Evolutionary conservation across 2,113 vertebrate genomes (phyloP), one percentile per base, ranked within the genome.

Genomic region (Cranoglanis bouderius): DNA sequence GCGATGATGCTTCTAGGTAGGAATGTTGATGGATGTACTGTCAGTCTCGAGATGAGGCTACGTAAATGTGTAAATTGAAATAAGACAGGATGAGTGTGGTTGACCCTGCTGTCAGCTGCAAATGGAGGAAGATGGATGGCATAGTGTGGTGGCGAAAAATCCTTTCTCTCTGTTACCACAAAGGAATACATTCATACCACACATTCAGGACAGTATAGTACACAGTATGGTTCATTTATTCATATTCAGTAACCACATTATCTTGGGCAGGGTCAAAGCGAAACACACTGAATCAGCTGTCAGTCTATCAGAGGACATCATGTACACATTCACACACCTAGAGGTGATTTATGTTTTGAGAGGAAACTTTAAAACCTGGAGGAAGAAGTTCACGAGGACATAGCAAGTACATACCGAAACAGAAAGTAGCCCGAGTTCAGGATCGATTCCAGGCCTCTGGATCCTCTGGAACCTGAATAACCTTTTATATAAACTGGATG

Each of bases 31-130:
- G 57, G 80, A 85, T 90, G 74, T 53, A 21, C 59, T 74, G 75
- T 81, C 78, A 77, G 84, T 40, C n/a, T 49, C 4, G 77, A 14
- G 87, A 90, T 78, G 82, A 49, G 32, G 57, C 72, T 74, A 40
- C 3, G 49, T 75, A 75, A 77, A 49, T 55, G 75, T 82, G 83
- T 82, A 85, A 88, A 90, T 74, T 85, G 83, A 88, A 90, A 82
- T 85, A 65, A 67, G 75, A 82, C 61, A 88, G 89, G 74, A 32
- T 65, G 82, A 82, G 40, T 82, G 63, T 53, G 59, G 83, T 74
- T 38, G 49, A 80, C 32, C 38, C 40, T 38, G 74, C 57, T 67
- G 81, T 57, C 57, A 24, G 55, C 26, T 46, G 72, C 14, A 19
- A 51, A 85, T 53, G 29, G n/a, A 67, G 57, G 51, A 78, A 63